phyloP scores from a whole-genome alignment of 2,113 vertebrate genomes.

The Peromyscus californicus region DNA sequence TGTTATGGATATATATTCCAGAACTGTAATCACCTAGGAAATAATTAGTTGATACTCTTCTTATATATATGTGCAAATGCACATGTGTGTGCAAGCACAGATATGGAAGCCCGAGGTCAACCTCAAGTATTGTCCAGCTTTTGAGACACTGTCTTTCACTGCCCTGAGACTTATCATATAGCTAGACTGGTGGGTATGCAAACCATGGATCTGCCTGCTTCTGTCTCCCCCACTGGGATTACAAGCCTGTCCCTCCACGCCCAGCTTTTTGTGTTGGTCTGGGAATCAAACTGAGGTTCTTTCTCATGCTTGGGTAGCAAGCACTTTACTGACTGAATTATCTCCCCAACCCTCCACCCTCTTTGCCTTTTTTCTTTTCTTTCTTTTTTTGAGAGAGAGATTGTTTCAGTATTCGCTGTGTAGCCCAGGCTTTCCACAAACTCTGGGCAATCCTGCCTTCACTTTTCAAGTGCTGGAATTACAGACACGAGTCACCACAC shows the following conservation, averaged over 20 bases:
- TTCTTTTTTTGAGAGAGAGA: neutral
- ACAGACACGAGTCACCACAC: neutral
- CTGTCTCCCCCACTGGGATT: neutral
- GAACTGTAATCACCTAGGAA: conserved; percentile 21
- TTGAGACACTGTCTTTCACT: neutral
- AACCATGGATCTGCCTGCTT: neutral
- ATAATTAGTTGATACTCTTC: conserved; percentile 8
- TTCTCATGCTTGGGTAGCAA: neutral
- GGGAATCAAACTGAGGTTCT: neutral
- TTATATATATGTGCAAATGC: neutral
- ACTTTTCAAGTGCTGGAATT: neutral
- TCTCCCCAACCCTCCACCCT: neutral
- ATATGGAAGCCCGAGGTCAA: too few species aligned
- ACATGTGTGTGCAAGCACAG: neutral
- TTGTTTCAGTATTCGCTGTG: neutral
- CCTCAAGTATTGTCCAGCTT: neutral
- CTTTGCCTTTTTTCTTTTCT: neutral
- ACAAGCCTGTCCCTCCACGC: neutral
- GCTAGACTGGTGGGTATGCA: too few species aligned
- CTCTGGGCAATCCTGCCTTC: neutral
- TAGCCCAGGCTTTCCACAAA: neutral
- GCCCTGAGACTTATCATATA: neutral
- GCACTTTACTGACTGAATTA: neutral
- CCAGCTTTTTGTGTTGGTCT: neutral
- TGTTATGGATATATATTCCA: conserved; percentile 25